Percentiles rank a stretch among this genome's conserved stretches.
phyloP scores from a whole-genome alignment of 2,888 invertebrate genomes.

The Dynastes grantii region DNA sequence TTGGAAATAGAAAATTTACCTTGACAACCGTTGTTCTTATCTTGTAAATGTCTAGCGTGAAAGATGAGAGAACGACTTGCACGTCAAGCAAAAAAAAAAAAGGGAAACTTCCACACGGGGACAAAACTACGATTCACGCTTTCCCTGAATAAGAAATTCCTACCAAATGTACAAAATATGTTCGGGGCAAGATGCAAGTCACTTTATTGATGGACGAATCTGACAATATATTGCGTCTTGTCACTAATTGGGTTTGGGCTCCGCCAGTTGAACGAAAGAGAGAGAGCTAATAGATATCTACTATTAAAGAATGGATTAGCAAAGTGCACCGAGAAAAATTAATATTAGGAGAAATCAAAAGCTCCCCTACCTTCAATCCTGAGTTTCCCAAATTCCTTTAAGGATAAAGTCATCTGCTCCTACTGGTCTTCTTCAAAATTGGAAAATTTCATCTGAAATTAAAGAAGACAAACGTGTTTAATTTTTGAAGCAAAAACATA shows the following conservation, averaged over 20 bases:
- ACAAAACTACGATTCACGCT: constrained; percentile 63
- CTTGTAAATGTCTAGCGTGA: background rate
- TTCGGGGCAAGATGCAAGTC: constrained; percentile 64
- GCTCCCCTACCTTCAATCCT: no score
- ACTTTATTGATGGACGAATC: constrained; percentile 66
- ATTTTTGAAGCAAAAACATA: no score
- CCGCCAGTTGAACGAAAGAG: constrained; percentile 56
- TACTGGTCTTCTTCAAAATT: no score
- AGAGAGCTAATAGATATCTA: no score
- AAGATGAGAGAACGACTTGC: background rate
- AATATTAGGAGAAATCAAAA: no score
- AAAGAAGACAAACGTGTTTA: no score
- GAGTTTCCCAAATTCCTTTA: no score
- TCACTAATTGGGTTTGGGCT: constrained; percentile 67
- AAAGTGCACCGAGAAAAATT: background rate
- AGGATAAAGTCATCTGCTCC: no score
- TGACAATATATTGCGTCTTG: constrained; percentile 67
- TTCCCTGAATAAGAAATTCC: constrained; percentile 60
- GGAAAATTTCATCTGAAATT: no score
- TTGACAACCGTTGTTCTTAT: background rate
- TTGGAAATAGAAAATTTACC: no score
- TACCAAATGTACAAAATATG: constrained; percentile 66
- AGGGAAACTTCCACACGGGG: constrained; percentile 48
- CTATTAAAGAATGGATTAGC: constrained; percentile 65
- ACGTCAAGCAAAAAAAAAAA: constrained; percentile 6